A percentile compares a stretch with the other conserved stretches of the same genome.
These are phyloP conservation scores for Dendroctonus valens DNA, from an alignment of 1,140 invertebrate species.

Conservation along the genomic window DNA sequence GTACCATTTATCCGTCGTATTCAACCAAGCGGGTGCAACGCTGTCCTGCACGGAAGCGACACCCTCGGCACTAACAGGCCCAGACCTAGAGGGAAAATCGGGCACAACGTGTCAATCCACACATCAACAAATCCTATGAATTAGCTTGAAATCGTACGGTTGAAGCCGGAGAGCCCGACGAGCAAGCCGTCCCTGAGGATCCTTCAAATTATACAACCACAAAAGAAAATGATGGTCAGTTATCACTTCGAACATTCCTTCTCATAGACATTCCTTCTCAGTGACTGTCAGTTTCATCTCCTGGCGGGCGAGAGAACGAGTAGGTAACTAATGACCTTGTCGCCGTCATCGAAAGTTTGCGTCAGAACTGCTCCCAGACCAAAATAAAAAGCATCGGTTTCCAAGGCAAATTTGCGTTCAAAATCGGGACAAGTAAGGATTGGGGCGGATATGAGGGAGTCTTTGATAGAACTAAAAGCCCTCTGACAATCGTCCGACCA, in stretches of 20 bases:
- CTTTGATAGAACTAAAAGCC: constrained; percentile 28
- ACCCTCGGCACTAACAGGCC: constrained; percentile 7
- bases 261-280: constrained; percentile 54
- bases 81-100: constrained; percentile 29
- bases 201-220: constrained; percentile 51
- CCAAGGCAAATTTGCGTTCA: constrained; percentile 40
- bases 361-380: constrained; percentile 39
- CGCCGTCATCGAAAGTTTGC: constrained; percentile 30
- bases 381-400: constrained; percentile 39
- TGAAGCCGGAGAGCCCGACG: constrained; percentile 51
- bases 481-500: constrained; percentile 23
- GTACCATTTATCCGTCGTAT: constrained; percentile 7
- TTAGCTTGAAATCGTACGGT: constrained; percentile 49
- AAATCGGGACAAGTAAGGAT: constrained; percentile 36
- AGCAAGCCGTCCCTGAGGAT: constrained; percentile 49
- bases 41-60: too few species aligned
- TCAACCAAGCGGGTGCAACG: too few species aligned
- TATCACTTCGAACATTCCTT: constrained; percentile 52
- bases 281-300: constrained; percentile 53
- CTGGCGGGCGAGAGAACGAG: constrained; percentile 26
- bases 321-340: constrained; percentile 28
- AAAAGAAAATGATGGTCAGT: constrained; percentile 54
- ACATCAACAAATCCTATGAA: too few species aligned
- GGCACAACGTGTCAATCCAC: constrained; percentile 35
- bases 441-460: constrained; percentile 27